Base-by-base conservation (phyloP, 92 coral and sea anemone species). In the Isaurus tuberculatus region DNA sequence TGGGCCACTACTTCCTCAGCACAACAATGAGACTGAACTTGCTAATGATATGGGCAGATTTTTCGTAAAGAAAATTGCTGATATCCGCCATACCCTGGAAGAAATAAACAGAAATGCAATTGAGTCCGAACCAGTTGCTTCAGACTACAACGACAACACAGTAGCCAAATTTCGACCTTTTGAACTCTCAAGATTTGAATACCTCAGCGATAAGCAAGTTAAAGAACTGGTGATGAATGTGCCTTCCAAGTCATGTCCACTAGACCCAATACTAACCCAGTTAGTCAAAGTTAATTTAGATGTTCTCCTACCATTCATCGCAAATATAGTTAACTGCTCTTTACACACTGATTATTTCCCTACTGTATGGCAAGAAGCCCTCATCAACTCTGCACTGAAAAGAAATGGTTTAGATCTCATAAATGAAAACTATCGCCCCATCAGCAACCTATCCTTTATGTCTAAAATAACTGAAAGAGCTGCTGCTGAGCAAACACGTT, bases 1-100 rank as follows among this genome's bases (percentile, higher is more conserved):
- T 46, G 85, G 49, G 29, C 36, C 55, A 22, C 60, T 65, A 6
- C 68, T 90, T 55, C 88, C 90, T 37, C 92, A 87, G 19, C 60
- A 81, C 33, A 3, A 75, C 15, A 85, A 90, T 71, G 48, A 58
- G 57, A 36, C 70, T 25, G 32, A 44, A 6, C 86, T 90, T 74
- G 80, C 90, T 36, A 86, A 68, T 31, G 81, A 68, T 26, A 36
- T 86, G 48, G 90, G 85, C 9, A 85, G 68, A 48, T 90, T 66
- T 73, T 90, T 84, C 53, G 89, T 87, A 43, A 84, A 83, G 86
- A 90, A 87, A 77, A 83, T 83, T 63, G 68, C 17, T 28, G 68
- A 63, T 28, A 63, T 63, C 68, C 68, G 68, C 22, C 63, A 19
- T 53, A 53, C 63, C 63, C 63, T n/a, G 34, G 68, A 25, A 25